Evolutionary conservation across 2,113 vertebrate species (phyloP), one percentile per base, ranked within the genome.

Genomic region (Urocynchramus pylzowi): DNA sequence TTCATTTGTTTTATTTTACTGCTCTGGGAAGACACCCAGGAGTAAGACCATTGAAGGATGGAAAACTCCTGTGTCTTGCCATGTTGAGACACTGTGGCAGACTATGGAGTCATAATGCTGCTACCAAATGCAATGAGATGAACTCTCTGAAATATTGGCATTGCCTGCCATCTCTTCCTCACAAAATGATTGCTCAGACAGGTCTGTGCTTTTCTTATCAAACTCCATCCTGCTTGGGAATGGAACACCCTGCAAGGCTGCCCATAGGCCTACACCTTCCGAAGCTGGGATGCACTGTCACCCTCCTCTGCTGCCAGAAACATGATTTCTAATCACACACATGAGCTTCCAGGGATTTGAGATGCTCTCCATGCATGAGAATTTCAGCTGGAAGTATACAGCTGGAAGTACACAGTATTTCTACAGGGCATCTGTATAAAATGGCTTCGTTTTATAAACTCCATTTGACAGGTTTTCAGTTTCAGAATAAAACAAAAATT

Each of bases 221-320:
- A 78, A 64, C 17, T 75, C 50, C 0, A 1, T 78, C 56, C 87
- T 63, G 33, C 19, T 69, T 70, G 37, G 26, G 33, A 89, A 78
- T 30, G 30, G 16, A 54, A 5, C 16, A n/a, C 10, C 19, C 14
- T 23, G n/a, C 22, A 60, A 80, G 24, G 26, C 24, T 76, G n/a
- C 31, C 45, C 63, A 53, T 11, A n/a, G 14, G 7, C 23, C 52
- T 0, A 1, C 13, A 41, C 8, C 2, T 12, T 50, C 49, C 0
- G 0, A 83, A 83, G 20, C 27, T 79, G 37, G 16, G 9, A 11
- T 12, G 76, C 56, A 60, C 28, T 24, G 2, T 61, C 61, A 79
- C 28, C 18, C 16, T 64, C 33, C n/a, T 64, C 31, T 82, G n/a
- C 41, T 79, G 10, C 24, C 75, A 90, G 37, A 85, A 91, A 23